Evolutionary conservation across 2,113 vertebrate genomes (phyloP).

Genomic region (Cynopterus brachyotis): DNA sequence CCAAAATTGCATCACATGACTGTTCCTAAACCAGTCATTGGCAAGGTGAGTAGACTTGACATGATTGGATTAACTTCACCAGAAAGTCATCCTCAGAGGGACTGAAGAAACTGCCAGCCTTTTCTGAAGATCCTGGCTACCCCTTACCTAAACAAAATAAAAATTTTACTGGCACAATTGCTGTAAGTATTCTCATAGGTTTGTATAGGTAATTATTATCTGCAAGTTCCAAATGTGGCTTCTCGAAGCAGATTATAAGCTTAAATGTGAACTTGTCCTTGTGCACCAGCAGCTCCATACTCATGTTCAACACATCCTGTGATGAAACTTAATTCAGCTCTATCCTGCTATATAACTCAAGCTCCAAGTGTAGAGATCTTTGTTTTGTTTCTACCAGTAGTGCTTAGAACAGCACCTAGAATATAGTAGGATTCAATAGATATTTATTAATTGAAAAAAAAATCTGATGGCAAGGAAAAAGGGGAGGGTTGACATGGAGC

Average conservation of each 20-base stretch:
- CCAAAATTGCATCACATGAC: background rate
- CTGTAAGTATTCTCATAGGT: background rate
- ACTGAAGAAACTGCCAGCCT: background rate
- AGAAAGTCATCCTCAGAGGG: background rate
- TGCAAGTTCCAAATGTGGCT: background rate
- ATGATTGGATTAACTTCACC: background rate
- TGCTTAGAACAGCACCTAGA: background rate
- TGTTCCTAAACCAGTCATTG: background rate
- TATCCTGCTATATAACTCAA: background rate
- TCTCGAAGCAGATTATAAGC: background rate
- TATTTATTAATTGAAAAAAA: background rate
- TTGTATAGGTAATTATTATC: background rate
- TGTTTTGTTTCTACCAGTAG: background rate
- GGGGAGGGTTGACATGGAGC: background rate
- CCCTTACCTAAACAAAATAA: background rate
- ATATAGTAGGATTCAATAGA: background rate
- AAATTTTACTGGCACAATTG: background rate
- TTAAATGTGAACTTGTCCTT: background rate
- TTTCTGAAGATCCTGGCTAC: background rate
- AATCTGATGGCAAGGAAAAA: background rate
- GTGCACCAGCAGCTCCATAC: background rate
- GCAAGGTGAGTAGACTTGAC: background rate
- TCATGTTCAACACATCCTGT: background rate
- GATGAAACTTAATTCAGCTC: background rate
- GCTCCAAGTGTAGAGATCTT: background rate